These are phyloP conservation scores for Tribolium castaneum DNA, from an alignment of 1,140 invertebrate species.

Conservation along the genomic window DNA sequence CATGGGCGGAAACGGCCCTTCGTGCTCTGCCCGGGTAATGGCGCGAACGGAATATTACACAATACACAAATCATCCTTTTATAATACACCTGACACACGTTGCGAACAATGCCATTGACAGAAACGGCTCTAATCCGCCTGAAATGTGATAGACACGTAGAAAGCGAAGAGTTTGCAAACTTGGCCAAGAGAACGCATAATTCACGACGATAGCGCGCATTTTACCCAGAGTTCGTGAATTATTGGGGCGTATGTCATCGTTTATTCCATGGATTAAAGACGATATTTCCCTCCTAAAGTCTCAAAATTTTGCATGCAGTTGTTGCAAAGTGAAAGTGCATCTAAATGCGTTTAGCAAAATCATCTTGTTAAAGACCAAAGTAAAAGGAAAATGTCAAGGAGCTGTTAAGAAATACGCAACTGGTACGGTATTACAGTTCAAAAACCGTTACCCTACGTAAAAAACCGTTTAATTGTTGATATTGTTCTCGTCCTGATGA, in stretches of 20 bases:
- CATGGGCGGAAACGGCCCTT: constrained; percentile 22
- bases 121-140: neutral
- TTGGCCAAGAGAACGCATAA: constrained; percentile 23
- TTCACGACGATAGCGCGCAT: constrained; percentile 2
- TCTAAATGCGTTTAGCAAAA: constrained; percentile 7
- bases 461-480: constrained; percentile 7
- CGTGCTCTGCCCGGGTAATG: constrained; percentile 13
- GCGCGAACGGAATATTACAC: constrained; percentile 25
- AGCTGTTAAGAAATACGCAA: constrained; percentile 26
- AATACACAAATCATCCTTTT: constrained; percentile 33
- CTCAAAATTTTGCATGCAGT: neutral
- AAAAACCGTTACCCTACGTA: neutral
- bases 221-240: neutral
- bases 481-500: constrained; percentile 1
- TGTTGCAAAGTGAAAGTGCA: constrained; percentile 15
- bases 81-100: constrained; percentile 28
- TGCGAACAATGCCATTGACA: constrained; percentile 1
- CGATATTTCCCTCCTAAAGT: neutral
- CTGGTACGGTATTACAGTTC: constrained; percentile 11
- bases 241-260: constrained; percentile 18
- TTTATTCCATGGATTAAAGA: constrained; percentile 14
- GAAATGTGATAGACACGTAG: neutral
- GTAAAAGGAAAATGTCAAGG: constrained; percentile 34
- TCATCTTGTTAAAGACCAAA: constrained; percentile 16
- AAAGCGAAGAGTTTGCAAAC: neutral